A percentile compares a stretch with the other conserved stretches of the same genome.
These are phyloP conservation scores for Intellagama lesueurii DNA, from an alignment of 2,797 vertebrate genomes.

Conservation along the genomic window DNA sequence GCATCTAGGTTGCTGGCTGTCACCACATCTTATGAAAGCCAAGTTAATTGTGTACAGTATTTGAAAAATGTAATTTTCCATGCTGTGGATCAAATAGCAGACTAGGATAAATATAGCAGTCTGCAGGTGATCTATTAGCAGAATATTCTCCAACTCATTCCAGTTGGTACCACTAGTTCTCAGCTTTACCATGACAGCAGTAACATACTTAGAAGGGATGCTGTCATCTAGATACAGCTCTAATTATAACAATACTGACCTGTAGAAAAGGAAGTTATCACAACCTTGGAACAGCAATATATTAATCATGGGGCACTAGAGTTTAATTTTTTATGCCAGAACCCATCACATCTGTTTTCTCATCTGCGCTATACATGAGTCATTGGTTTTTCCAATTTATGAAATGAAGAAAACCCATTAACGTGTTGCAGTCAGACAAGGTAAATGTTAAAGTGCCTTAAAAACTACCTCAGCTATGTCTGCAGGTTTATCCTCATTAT, in stretches of 20 bases:
- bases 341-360: constrained; percentile 48
- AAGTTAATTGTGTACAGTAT: not conserved
- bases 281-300: constrained; percentile 32
- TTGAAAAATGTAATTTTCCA: no score
- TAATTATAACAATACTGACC: constrained; percentile 6
- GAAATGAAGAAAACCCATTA: constrained; percentile 59
- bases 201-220: not conserved
- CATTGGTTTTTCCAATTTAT: constrained; percentile 53
- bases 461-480: constrained; percentile 45
- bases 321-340: constrained; percentile 51
- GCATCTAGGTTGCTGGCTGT: not conserved
- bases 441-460: constrained; percentile 33
- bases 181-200: not conserved
- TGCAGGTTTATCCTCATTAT: constrained; percentile 35
- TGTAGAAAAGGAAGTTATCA: constrained; percentile 35
- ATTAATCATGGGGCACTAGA: constrained; percentile 48
- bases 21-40: not conserved
- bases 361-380: constrained; percentile 36
- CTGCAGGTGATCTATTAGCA: not conserved
- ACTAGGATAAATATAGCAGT: no score
- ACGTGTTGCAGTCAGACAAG: constrained; percentile 41
- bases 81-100: no score
- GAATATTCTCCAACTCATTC: not conserved
- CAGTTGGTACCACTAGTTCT: not conserved
- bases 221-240: not conserved